Base-by-base conservation (phyloP, 2,888 invertebrate species). In the Pherbina coryleti region DNA sequence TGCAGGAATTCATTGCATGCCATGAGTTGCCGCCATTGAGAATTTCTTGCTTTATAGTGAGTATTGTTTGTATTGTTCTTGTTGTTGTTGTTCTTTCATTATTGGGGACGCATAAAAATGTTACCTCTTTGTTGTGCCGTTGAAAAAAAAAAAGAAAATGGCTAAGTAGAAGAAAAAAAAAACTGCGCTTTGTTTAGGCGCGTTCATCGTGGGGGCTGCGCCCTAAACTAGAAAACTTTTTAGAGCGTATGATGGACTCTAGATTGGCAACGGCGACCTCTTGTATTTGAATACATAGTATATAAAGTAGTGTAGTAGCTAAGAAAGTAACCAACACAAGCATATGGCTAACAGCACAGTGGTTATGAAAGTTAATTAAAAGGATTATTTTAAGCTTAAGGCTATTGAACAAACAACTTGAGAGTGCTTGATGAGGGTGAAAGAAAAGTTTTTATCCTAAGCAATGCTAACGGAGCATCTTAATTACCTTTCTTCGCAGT, bases 201-300 rank as follows among this genome's bases (percentile, higher is more conserved):
- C 49, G 22, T 67, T 25, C 44, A 19, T 4, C 4, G 37, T 34
- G 25, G 51, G 28, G 14, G 70, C n/a, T 31, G 70, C 11, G 28
- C 22, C n/a, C n/a, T 31, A 73, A 60, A 62, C 62, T 73, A 49
- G n/a, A 73, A 73, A 73, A 60, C 57, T 73, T 73, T 62, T 60
- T 73, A 49, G 73, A 73, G 73, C 73, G 72, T 57, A 19, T 60
- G 72, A 72, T 60, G 72, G 72, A 72, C 72, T 72, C 19, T 11
- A 1, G 44, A 44, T 44, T 44, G 44, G 44, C 44, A 44, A 44
- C 44, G 11, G 44, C 44, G 44, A 44, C 44, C 44, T 11, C 44
- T 44, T 44, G 2, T 11, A 14, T 44, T 44, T 14, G 11, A 11
- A 14, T 11, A 44, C 11, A 44, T 11, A 44, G 44, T 44, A 44